A percentile compares a stretch with the other conserved stretches of the same genome.
These are phyloP conservation scores for Drosophila lacteicornis DNA, from an alignment of 1,140 invertebrate species.

Conservation along the genomic window DNA sequence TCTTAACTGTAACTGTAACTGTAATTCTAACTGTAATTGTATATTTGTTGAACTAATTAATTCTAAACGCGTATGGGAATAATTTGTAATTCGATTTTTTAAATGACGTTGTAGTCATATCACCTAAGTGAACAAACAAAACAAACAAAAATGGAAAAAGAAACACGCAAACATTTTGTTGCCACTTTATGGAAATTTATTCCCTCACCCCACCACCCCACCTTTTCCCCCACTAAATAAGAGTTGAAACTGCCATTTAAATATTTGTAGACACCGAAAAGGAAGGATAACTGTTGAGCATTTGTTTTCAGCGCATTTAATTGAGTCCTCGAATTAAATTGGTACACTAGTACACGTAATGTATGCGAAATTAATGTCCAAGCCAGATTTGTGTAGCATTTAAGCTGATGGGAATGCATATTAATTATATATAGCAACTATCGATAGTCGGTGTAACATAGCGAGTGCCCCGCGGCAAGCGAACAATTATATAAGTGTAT, in stretches of 20 bases:
- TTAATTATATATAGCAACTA: conserved; percentile 61
- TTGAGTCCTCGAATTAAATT: conserved; percentile 55
- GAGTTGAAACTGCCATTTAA: conserved; percentile 73
- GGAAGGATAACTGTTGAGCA: conserved; percentile 42
- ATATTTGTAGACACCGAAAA: conserved; percentile 44
- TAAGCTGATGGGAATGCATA: conserved; percentile 64
- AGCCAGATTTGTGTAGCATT: conserved; percentile 59
- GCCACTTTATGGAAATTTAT: conserved; percentile 48
- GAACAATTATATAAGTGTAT: conserved; percentile 76
- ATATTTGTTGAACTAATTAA: conserved; percentile 75
- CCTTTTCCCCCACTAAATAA: conserved; percentile 15
- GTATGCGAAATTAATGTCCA: conserved; percentile 44
- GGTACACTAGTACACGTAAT: conserved; percentile 5
- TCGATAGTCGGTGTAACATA: conserved; percentile 69
- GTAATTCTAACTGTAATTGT: conserved; percentile 58
- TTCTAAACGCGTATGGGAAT: conserved; percentile 55
- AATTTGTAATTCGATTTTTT: conserved; percentile 71
- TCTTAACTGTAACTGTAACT: conserved; percentile 45
- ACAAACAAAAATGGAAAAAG: conserved; percentile 1
- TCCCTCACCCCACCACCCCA: conserved; percentile 3
- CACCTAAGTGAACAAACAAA: conserved; percentile 62
- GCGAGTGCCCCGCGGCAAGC: conserved; percentile 38
- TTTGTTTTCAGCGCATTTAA: conserved; percentile 65
- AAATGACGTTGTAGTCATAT: conserved; percentile 82
- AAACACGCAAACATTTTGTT: conserved; percentile 39